Evolutionary conservation across 1,140 invertebrate species (phyloP), one percentile per base, ranked within the genome.

Genomic region (Papilio glaucus): DNA sequence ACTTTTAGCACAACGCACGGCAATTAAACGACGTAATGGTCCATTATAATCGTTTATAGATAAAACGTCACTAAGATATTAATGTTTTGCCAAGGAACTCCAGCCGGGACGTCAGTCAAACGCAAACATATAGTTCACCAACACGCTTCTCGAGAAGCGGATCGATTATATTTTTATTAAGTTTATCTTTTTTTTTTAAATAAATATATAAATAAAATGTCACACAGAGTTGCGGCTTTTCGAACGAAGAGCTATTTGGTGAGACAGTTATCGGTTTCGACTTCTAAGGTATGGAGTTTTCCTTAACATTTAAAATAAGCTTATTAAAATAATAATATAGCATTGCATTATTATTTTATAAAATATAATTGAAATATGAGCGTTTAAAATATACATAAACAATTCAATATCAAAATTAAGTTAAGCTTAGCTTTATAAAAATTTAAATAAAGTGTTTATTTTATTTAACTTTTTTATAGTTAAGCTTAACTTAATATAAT

Each of bases 211-310:
- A 77, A 73, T 75, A 82, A 77, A 79, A 91, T 91, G 88, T 87
- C 85, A 73, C 79, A 85, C 60, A 90, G 83, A 80, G 81, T 83
- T 29, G 78, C 81, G 73, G 73, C 81, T 79, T 76, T 87, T 77
- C 86, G 85, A 10, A 76, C 82, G 74, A 86, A 80, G 76, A 83
- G 80, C 39, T 79, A 81, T 42, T 77, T 86, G 9, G 68, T 88
- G 61, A 85, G 83, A 70, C 80, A 85, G 13, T 53, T 70, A 77
- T 88, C 38, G 77, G 77, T 57, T 86, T 89, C 89, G 8, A 82
- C 87, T 7, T 71, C 80, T 41, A 91, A 88, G 86, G 89, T 91
- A 83, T 72, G 86, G 38, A 49, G 1, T 68, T 61, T 69, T 39
- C 37, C 13, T 37, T n/a, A 4, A 18, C 3, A 1, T 41, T 65